Evolutionary conservation across 1,140 invertebrate genomes (phyloP), one percentile per base, ranked within the genome.

Genomic region (Venustaconcha ellipsiformis): DNA sequence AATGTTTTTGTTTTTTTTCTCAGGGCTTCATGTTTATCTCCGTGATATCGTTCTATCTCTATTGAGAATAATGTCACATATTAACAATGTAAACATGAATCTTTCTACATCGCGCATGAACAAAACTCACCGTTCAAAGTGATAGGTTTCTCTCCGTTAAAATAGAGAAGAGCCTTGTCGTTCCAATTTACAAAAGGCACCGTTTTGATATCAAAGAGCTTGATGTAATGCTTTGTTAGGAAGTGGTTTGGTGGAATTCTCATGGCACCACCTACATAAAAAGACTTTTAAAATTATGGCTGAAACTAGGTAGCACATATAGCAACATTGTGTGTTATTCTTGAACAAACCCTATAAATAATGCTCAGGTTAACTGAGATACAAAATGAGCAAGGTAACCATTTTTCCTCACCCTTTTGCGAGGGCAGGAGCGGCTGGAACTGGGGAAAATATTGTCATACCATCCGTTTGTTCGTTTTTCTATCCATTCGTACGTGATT

Each of bases 241-340:
- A 66, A 80, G 56, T 80, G 79, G 23, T 70, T 73, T 14, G 48
- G 26, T 15, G 79, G 79, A n/a, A 80, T 71, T 56, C 78, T 57
- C 78, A 80, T 80, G 14, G 79, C 79, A 2, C 79, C 79, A 70
- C 70, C 79, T 80, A 57, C 14, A 80, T 20, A 8, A 37, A 37
- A 6, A 37, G 8, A 37, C 4, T 37, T 6, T 37, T 0, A 2
- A 37, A 37, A 37, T 37, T 37, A 37, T 37, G 37, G 37, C 37
- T 37, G 37, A 37, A 37, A 37, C 37, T 5, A 37, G 37, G 8
- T 5, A 37, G 37, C 37, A 37, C 5, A 37, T 5, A 37, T 37
- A 37, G 6, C 4, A 8, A 37, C 4, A 8, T 37, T 37, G 5
- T 37, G 0, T 4, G 37, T 2, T 37, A 8, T 37, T 37, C 37